Evolutionary conservation across 2,113 vertebrate species (phyloP).

Genomic region (Megaceryle maxima): DNA sequence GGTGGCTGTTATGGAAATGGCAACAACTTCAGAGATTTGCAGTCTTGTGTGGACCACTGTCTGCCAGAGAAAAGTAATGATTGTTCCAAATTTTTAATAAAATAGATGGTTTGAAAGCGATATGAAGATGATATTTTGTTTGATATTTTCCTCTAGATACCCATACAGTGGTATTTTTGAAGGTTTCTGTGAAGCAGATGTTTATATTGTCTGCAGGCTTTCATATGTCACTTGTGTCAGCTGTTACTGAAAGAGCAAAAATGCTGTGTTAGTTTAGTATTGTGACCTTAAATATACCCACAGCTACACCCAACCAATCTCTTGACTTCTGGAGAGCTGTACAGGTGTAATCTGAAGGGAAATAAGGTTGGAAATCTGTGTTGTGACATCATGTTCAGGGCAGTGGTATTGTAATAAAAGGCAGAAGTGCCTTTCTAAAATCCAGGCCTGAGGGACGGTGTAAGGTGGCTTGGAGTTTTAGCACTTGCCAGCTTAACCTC

Average conservation of each 20-base stretch:
- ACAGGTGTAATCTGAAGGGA: neutral
- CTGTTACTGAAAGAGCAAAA: neutral
- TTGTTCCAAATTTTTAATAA: constrained; percentile 49
- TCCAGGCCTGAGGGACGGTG: neutral
- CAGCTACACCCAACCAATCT: fast-evolving
- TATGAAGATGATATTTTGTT: constrained; percentile 27
- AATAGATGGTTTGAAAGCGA: constrained; percentile 38
- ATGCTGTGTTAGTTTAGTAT: neutral
- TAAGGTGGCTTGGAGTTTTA: neutral
- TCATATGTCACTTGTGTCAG: neutral
- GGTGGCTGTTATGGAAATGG: constrained; percentile 79
- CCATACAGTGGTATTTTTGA: neutral
- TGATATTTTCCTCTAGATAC: neutral
- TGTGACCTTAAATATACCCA: neutral
- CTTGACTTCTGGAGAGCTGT: neutral
- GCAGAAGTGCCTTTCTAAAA: neutral
- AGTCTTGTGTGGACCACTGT: constrained; percentile 83
- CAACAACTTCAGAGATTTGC: constrained; percentile 81
- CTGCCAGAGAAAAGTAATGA: constrained; percentile 79
- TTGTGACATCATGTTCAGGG: neutral
- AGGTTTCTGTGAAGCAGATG: neutral
- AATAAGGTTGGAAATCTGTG: neutral
- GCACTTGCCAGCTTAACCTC: neutral
- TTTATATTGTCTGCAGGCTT: neutral
- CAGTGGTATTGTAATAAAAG: neutral